Base-by-base conservation (phyloP, 2,797 vertebrate species). In the Florisuga fusca region DNA sequence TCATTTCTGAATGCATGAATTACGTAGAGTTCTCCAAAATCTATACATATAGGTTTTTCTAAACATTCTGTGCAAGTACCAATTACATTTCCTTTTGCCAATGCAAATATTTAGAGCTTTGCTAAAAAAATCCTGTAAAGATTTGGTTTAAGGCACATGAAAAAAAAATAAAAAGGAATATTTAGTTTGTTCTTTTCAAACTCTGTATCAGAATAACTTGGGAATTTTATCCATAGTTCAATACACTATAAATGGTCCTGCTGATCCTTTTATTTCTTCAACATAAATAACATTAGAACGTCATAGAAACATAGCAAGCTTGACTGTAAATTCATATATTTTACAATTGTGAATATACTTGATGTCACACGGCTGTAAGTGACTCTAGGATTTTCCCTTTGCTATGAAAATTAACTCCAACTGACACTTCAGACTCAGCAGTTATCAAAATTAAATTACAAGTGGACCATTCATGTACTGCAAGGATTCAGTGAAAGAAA, bases 361-460 rank as follows among this genome's bases (percentile, higher is more conserved):
- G 58, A 94, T 48, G 61, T 84, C 43, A 73, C 27, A 1, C 71
- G 77, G 69, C 89, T 95, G 7, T 64, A 94, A 84, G 8, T 57
- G 15, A 45, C 11, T 84, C 43, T 64, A 90, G 38, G 50, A 64
- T 84, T 81, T 86, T 89, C 86, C 48, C 23, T 91, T 93, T 91
- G 21, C 29, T 84, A 20, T 87, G 81, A 92, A 86, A 55, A 75
- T 64, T 66, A 77, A 83, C 26, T 84, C 61, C 90, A 57, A 86
- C 6, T 67, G 61, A 63, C 78, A 89, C 84, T 90, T 95, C 83
- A 91, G 3, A 11, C 41, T 93, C 36, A 63, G 43, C 81, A 97
- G 85, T 91, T 96, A 94, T 26, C 18, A 84, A 63, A 96, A 97
- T 94, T 89, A 94, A 94, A 94, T 93, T 91, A 61, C 26, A 82